Base-by-base conservation (phyloP, 2,113 vertebrate genomes). In the Lipotes vexillifer region DNA sequence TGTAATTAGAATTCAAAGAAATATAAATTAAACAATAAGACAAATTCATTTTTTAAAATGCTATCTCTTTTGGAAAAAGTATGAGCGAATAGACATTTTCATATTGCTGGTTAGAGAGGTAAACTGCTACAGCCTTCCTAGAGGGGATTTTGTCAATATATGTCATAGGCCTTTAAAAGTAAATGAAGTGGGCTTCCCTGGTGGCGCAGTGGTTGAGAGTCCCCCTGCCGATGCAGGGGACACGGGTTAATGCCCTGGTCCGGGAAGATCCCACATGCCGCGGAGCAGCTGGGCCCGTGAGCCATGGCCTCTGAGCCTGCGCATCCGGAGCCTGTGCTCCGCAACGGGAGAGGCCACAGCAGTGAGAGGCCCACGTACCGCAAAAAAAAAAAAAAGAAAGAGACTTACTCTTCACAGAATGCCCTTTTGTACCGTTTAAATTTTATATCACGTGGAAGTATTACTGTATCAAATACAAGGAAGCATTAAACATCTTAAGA, bases 401-500 rank as follows among this genome's bases (percentile, higher is more conserved):
- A 94, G 20, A 68, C 77, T 57, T 59, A 33, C 10, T 46, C n/a
- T 61, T 93, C 55, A 87, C 4, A 89, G 3, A 66, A 33, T 49
- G 33, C 21, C 74, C 38, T 57, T 72, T 94, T 94, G 65, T 21
- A 65, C 59, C 77, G 17, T 66, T 83, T 63, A 69, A 75, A 68
- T 75, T 75, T 88, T 96, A 12, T 52, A 52, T 85, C 33, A 8
- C n/a, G 8, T 82, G 27, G 27, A 81, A 75, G 4, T 82, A 91
- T 68, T 92, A 49, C n/a, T 83, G 2, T 92, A 65, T 94, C 49
- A 61, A 80, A 61, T 66, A 61, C 23, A 94, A 29, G 13, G 49
- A 88, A 96, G 17, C 46, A 75, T 68, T 69, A 55, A 96, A 87
- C 69, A 82, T 88, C 57, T 90, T 86, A 71, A 91, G 71, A 63